Percentiles rank a stretch among this genome's conserved stretches.
phyloP scores from a whole-genome alignment of 2,113 vertebrate species.

The Brachyhypopomus gauderio region DNA sequence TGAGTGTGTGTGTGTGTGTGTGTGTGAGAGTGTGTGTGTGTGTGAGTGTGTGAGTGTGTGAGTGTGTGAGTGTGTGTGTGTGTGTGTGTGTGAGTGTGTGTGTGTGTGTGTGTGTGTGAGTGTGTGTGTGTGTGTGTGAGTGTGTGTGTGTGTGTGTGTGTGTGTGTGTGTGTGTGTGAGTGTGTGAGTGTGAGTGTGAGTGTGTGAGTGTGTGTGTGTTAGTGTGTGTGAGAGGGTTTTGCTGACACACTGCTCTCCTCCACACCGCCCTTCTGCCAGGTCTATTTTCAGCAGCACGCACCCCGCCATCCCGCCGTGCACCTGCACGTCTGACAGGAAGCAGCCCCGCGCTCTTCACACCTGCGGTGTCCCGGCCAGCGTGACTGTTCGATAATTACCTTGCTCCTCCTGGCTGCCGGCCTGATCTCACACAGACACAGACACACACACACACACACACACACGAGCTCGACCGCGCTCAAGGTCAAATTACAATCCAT shows the following conservation, averaged over 20 bases:
- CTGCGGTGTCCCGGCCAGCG: slow-evolving; percentile 49
- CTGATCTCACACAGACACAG: not conserved
- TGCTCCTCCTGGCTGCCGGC: slow-evolving; percentile 55
- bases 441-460: not conserved
- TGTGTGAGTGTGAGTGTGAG: too few species aligned
- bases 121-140: too few species aligned
- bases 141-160: too few species aligned
- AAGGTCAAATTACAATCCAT: slow-evolving; percentile 43
- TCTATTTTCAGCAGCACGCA: slow-evolving; percentile 62
- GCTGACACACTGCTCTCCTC: not conserved
- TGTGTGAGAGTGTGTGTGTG: too few species aligned
- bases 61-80: too few species aligned
- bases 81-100: too few species aligned
- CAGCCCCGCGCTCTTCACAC: slow-evolving; percentile 56
- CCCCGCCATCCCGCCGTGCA: slow-evolving; percentile 53
- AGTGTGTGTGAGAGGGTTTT: too few species aligned
- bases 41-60: too few species aligned
- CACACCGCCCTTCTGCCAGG: slow-evolving; percentile 23
- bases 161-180: too few species aligned
- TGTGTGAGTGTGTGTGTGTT: too few species aligned
- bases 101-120: too few species aligned
- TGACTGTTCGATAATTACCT: slow-evolving; percentile 62
- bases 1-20: too few species aligned
- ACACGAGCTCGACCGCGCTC: not conserved
- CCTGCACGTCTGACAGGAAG: slow-evolving; percentile 67